Evolutionary conservation across 2,888 invertebrate genomes (phyloP), one percentile per base, ranked within the genome.

Genomic region (Scaptomyza flava): DNA sequence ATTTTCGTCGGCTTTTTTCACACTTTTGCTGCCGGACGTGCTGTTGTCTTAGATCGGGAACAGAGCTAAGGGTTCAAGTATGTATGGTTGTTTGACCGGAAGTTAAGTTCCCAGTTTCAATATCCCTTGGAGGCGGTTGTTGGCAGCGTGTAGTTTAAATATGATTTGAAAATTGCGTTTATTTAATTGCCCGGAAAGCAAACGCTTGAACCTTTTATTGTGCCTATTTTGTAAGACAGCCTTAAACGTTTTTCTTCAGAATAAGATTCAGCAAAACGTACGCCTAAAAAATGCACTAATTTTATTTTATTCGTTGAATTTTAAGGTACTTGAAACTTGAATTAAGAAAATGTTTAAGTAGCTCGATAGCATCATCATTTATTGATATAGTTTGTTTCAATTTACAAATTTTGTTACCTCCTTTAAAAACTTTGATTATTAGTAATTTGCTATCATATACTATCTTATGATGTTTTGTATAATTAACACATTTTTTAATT

Each of bases 101-200:
- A 84, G 79, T 71, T 72, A 68, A 77, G 67, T 76, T 59, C 38
- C 65, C 58, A 63, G 17, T 17, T 17, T 17, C 41, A 42, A 42
- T 30, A 17, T 14, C 52, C 54, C 27, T n/a, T 36, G 43, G 45
- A 50, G 27, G 17, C 48, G 52, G 45, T 65, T 38, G 31, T 11
- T 2, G 50, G 27, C 57, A 51, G 53, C 34, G 48, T 71, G 66
- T 74, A 81, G 81, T 87, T 87, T 86, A 84, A 85, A 87, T 84
- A 87, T 79, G 80, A 84, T 87, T 87, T 67, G 79, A 68, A 85
- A 84, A 84, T 84, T 84, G 85, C 84, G 87, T 84, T 87, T 80
- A 84, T 84, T 84, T 87, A 87, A 84, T 84, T 84, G 82, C 68
- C 79, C 82, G 85, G 85, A 84, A 84, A 87, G 74, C 57, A 52